A percentile compares a stretch with the other conserved stretches of the same genome.
These are phyloP conservation scores for Euphydryas editha DNA, from an alignment of 2,888 invertebrate genomes.

Conservation along the genomic window DNA sequence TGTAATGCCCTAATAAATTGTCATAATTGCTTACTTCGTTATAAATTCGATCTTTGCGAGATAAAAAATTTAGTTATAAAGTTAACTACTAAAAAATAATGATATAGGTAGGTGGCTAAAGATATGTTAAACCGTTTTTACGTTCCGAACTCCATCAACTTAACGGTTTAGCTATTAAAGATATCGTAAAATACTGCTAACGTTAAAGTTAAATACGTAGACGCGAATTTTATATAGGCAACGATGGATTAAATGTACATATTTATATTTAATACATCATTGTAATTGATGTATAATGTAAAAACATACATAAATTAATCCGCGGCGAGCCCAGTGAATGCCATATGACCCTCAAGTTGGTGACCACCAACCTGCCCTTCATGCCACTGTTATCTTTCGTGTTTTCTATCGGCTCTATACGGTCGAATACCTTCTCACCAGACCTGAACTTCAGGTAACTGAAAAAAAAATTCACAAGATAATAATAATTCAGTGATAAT, in stretches of 20 bases:
- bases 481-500: too few species aligned
- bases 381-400: slow-evolving; percentile 98
- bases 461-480: too few species aligned
- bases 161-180: slow-evolving; percentile 32
- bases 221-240: too few species aligned
- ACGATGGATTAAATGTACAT: too few species aligned
- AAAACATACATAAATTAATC: slow-evolving; percentile 95
- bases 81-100: neutral
- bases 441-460: slow-evolving; percentile 91
- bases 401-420: slow-evolving; percentile 96
- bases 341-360: slow-evolving; percentile 98
- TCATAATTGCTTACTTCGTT: too few species aligned
- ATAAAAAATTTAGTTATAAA: too few species aligned
- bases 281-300: too few species aligned
- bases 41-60: too few species aligned
- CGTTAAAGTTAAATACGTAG: too few species aligned
- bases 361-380: slow-evolving; percentile 93
- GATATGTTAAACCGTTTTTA: slow-evolving; percentile 32
- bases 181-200: slow-evolving; percentile 25
- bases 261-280: too few species aligned
- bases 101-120: slow-evolving; percentile 8
- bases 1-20: too few species aligned
- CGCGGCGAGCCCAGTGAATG: slow-evolving; percentile 93
- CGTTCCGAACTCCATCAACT: slow-evolving; percentile 31
- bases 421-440: slow-evolving; percentile 95